These are phyloP conservation scores for Baryphthengus martii DNA, from an alignment of 2,113 vertebrate genomes.

Conservation along the genomic window DNA sequence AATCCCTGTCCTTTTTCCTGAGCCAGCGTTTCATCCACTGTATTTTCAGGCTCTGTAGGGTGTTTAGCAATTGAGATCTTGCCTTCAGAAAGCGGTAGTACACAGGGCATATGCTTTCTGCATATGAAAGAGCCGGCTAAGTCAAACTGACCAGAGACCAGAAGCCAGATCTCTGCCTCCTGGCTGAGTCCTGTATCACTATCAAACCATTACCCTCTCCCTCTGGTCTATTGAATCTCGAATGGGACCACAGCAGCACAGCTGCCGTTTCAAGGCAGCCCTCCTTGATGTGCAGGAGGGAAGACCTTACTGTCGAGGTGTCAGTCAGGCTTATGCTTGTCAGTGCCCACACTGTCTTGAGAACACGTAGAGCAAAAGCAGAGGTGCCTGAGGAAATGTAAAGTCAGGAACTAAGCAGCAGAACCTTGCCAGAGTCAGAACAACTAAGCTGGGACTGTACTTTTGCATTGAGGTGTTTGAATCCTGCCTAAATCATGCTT, in stretches of 20 bases:
- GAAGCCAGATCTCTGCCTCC: background rate
- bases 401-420: background rate
- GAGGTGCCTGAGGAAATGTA: background rate
- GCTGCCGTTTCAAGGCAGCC: accelerated
- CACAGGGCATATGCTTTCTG: background rate
- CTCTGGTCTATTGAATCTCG: background rate
- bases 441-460: background rate
- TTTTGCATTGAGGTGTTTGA: background rate
- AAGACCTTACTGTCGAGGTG: background rate
- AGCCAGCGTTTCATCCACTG: background rate
- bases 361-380: background rate
- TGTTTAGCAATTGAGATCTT: background rate
- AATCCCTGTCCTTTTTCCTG: background rate
- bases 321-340: background rate
- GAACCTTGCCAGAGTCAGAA: background rate
- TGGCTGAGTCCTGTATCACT: background rate
- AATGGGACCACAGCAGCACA: background rate
- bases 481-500: background rate
- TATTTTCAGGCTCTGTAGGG: background rate
- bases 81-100: background rate
- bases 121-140: background rate
- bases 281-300: background rate
- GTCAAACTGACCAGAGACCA: background rate
- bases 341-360: accelerated
- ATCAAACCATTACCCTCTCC: background rate